Conservation (phyloP, 2,797 vertebrate species). For the Gymnothorax reevesii region DNA sequence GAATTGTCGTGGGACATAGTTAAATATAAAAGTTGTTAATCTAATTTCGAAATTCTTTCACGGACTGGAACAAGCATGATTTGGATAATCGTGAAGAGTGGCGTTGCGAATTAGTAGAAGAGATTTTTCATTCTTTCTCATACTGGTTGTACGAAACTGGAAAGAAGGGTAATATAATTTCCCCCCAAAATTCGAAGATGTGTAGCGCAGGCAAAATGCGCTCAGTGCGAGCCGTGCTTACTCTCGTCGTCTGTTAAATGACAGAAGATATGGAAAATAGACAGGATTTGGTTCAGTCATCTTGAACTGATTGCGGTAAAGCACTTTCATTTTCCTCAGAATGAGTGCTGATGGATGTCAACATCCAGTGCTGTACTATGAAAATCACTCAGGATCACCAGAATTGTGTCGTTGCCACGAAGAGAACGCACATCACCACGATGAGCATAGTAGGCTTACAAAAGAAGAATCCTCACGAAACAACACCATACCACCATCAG, state of each 20-base stretch:
- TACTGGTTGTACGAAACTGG: background rate
- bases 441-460: constrained; percentile 79
- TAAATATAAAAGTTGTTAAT: background rate
- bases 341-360: constrained; percentile 79
- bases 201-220: background rate
- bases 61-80: constrained; percentile 51
- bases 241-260: background rate
- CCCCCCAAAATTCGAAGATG: background rate
- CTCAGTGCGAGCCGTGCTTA: background rate
- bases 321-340: constrained; percentile 36
- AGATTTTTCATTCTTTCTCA: background rate
- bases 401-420: constrained; percentile 76
- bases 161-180: background rate
- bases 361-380: constrained; percentile 78
- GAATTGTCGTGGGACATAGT: background rate
- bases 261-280: background rate
- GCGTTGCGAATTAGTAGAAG: background rate
- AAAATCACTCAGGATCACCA: constrained; percentile 75
- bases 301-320: constrained; percentile 26
- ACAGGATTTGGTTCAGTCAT: background rate
- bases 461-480: constrained; percentile 78
- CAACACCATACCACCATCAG: constrained; percentile 79
- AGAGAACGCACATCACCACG: constrained; percentile 79
- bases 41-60: background rate
- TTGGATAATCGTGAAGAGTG: background rate